Conservation (phyloP, 1,140 invertebrate species). For the Tribolium madens region DNA sequence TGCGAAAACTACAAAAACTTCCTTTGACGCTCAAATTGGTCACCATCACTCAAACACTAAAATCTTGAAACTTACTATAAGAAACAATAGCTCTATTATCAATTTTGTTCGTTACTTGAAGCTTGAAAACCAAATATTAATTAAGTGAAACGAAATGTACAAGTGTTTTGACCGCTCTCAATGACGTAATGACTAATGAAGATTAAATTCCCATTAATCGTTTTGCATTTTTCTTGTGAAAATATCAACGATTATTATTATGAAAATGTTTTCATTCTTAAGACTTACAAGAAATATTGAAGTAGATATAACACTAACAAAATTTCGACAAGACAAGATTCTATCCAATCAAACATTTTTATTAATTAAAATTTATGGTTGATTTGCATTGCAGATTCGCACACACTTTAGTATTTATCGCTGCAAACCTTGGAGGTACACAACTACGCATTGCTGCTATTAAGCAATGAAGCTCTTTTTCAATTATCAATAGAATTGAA, state of each 20-base stretch:
- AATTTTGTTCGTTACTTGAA: background rate
- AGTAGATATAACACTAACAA: background rate
- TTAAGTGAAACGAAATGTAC: too few species aligned
- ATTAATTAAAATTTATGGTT: too few species aligned
- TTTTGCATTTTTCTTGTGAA: background rate
- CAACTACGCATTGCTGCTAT: slow-evolving; percentile 10
- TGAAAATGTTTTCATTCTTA: too few species aligned
- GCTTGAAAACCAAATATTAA: background rate
- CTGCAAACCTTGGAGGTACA: background rate
- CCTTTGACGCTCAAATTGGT: too few species aligned
- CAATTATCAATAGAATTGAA: slow-evolving; percentile 27
- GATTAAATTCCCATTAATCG: background rate
- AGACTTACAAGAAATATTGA: slow-evolving; percentile 8
- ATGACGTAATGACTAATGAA: background rate
- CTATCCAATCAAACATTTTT: background rate
- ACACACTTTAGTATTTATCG: background rate
- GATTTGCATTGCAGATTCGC: too few species aligned
- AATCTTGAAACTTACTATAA: too few species aligned
- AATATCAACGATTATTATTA: background rate
- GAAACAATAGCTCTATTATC: too few species aligned
- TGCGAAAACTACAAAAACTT: too few species aligned
- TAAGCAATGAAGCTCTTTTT: slow-evolving; percentile 17
- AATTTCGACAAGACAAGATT: background rate
- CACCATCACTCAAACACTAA: too few species aligned
- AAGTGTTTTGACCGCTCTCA: too few species aligned